phyloP scores from a whole-genome alignment of 92 coral and sea anemone genomes.

The Epizoanthus scotinus region DNA sequence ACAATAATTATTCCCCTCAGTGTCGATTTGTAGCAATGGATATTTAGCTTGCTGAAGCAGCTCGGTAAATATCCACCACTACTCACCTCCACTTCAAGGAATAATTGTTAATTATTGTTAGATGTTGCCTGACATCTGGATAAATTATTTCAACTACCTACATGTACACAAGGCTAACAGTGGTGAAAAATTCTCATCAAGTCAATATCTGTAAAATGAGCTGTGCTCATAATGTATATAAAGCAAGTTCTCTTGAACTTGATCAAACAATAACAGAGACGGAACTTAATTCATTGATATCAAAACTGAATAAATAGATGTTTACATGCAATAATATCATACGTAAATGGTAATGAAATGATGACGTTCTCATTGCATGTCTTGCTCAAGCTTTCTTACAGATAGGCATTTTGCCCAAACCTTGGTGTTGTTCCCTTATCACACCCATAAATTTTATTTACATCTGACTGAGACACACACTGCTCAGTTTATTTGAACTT shows the following conservation, averaged over 20 bases:
- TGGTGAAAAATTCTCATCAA: not conserved
- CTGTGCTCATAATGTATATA: not conserved
- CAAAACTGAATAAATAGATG: conserved; percentile 38
- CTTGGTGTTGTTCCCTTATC: not conserved
- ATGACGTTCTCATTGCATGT: conserved; percentile 17
- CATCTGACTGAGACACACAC: no score
- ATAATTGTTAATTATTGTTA: no score
- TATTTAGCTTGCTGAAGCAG: no score
- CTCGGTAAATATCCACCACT: no score
- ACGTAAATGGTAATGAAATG: conserved; percentile 53
- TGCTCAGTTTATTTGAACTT: no score
- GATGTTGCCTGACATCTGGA: conserved; percentile 35
- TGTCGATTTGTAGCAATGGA: no score
- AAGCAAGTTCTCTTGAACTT: not conserved
- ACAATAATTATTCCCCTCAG: no score
- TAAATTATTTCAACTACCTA: conserved; percentile 28
- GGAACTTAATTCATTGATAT: conserved; percentile 16
- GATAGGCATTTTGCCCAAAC: conserved; percentile 27
- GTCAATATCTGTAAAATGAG: not conserved
- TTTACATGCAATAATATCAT: conserved; percentile 38
- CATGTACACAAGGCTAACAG: conserved; percentile 18
- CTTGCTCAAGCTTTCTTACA: conserved; percentile 32
- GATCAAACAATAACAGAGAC: conserved; percentile 31
- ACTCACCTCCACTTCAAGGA: no score
- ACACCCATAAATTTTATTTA: no score